Conservation (phyloP, 23 tunicate species). For the Trididemnum miniatum region DNA sequence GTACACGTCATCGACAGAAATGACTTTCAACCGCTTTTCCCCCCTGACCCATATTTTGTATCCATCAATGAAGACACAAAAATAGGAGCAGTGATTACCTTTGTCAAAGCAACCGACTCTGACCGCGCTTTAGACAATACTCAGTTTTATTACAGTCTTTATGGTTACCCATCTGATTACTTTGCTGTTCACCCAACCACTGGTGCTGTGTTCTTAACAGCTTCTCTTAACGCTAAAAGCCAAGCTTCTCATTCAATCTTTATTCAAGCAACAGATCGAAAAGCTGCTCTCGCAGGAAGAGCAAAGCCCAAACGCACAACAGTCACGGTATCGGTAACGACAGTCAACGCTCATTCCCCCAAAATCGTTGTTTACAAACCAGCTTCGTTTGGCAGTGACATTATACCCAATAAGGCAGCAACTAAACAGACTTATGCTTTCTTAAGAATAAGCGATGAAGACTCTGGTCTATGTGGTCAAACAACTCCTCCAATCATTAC, state of each 20-base stretch:
- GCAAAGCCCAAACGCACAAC: constrained; percentile 51
- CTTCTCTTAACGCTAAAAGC: constrained; percentile 14
- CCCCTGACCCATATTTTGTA: constrained; percentile 35
- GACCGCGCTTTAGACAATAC: constrained; percentile 54
- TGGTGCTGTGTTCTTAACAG: constrained; percentile 56
- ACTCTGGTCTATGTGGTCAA: constrained; percentile 40
- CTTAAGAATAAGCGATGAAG: constrained; percentile 40
- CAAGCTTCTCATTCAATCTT: constrained; percentile 47
- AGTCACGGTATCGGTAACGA: constrained; percentile 38
- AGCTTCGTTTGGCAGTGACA: not conserved
- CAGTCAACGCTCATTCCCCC: constrained; percentile 55
- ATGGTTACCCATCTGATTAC: constrained; percentile 30
- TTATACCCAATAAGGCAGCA: too few species aligned
- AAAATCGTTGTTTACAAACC: constrained; percentile 23
- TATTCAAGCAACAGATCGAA: constrained; percentile 56
- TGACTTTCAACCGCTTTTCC: constrained; percentile 64
- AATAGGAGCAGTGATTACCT: constrained; percentile 49
- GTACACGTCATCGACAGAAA: constrained; percentile 47
- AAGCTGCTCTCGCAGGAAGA: constrained; percentile 49
- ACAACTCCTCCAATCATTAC: constrained; percentile 30
- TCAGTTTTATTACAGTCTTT: constrained; percentile 51
- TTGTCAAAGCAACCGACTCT: constrained; percentile 54
- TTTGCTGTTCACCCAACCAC: constrained; percentile 73
- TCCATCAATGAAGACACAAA: constrained; percentile 44
- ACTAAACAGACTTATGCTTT: constrained; percentile 16